Evolutionary conservation across 2,888 invertebrate species (phyloP).

Genomic region (Cataglyphis rosenhaueri): DNA sequence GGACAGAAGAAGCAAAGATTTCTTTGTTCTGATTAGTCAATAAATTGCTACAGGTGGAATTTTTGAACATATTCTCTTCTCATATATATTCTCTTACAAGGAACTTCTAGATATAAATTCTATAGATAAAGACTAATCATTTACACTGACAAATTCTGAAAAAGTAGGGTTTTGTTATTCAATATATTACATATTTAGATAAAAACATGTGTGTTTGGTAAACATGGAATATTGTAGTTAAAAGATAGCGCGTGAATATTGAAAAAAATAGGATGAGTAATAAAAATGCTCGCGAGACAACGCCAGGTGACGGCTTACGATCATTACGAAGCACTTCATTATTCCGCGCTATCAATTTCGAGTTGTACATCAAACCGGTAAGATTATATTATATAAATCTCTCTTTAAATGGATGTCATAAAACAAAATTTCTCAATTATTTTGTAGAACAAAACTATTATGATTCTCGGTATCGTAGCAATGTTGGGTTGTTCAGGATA

Average conservation of each 20-base stretch:
- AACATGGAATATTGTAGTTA: background rate
- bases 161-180: background rate
- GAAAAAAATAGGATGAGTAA: constrained; percentile 53
- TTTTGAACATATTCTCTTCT: background rate
- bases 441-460: constrained; percentile 92
- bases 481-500: constrained; percentile 92
- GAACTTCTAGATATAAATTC: background rate
- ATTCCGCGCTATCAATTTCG: constrained; percentile 94
- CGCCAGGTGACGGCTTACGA: constrained; percentile 92
- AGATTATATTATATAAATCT: constrained; percentile 79
- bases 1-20: too few species aligned
- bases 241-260: constrained; percentile 52
- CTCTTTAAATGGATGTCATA: background rate
- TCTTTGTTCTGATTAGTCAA: background rate
- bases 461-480: constrained; percentile 92
- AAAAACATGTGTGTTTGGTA: background rate
- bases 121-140: background rate
- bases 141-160: background rate
- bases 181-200: background rate
- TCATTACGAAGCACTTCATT: constrained; percentile 91
- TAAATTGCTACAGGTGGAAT: background rate
- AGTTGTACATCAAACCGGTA: constrained; percentile 95
- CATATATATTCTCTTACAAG: too few species aligned
- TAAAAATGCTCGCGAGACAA: constrained; percentile 65
- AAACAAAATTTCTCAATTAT: background rate